Conservation (phyloP, 2,113 vertebrate genomes). For the Malurus alboscapulatus region DNA sequence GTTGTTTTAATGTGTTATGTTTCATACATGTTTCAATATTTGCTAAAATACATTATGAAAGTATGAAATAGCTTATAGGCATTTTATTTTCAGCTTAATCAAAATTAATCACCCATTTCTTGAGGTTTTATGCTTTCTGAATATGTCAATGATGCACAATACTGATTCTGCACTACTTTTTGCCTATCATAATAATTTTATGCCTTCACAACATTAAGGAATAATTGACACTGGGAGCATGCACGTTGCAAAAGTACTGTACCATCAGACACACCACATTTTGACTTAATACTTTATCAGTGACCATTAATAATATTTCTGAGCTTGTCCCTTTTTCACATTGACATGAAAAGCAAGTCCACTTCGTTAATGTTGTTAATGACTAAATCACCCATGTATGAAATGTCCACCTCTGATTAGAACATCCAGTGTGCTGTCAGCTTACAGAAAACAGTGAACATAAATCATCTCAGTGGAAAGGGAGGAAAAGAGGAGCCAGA, state of each 20-base stretch:
- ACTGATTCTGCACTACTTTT: not conserved
- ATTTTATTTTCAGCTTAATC: conserved; percentile 1
- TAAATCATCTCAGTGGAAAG: not conserved
- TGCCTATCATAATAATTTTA: not conserved
- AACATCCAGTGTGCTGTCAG: not conserved
- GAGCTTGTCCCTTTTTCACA: not conserved
- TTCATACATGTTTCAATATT: not conserved
- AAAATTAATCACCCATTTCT: not conserved
- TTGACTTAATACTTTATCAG: not conserved
- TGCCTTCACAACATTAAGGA: not conserved
- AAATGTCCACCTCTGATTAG: not conserved
- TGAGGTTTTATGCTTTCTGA: not conserved
- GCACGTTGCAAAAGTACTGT: not conserved
- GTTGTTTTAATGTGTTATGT: not conserved
- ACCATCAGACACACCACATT: not conserved
- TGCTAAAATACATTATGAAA: not conserved
- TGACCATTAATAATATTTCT: not conserved
- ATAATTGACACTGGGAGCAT: not conserved
- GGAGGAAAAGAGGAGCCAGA: not conserved
- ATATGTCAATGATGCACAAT: not conserved
- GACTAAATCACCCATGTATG: not conserved
- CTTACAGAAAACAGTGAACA: not conserved
- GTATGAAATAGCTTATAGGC: not conserved
- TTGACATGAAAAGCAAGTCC: not conserved
- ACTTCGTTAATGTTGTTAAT: not conserved